Evolutionary conservation across 2,113 vertebrate genomes (phyloP).

Genomic region (Panthera tigris): DNA sequence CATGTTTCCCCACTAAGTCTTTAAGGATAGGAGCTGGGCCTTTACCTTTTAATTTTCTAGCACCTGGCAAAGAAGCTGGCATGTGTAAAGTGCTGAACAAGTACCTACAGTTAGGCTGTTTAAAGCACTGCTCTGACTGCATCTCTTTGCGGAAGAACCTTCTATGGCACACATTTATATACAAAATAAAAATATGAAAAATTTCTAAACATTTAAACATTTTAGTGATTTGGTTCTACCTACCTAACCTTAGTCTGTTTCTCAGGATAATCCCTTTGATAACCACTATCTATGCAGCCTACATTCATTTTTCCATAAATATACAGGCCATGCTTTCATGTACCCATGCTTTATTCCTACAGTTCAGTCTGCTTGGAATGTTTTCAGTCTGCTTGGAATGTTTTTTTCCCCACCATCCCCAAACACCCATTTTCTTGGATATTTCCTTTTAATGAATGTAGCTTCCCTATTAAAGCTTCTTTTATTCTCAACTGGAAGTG

Average conservation of each 20-base stretch:
- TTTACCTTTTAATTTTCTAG: constrained; percentile 12
- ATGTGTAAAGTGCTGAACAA: neutral
- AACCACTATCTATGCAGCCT: neutral
- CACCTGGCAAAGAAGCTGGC: neutral
- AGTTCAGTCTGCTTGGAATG: neutral
- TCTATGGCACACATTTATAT: constrained; percentile 16
- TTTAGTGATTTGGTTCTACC: neutral
- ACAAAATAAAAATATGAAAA: neutral
- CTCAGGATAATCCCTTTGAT: neutral
- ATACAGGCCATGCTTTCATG: neutral
- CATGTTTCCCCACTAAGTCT: neutral
- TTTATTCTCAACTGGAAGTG: neutral
- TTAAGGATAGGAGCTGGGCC: neutral
- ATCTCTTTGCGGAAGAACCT: neutral
- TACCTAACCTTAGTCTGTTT: neutral
- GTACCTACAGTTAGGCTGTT: neutral
- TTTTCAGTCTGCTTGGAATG: neutral
- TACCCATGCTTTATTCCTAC: neutral
- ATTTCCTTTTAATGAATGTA: constrained; percentile 43
- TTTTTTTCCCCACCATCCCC: neutral
- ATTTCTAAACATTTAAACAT: neutral
- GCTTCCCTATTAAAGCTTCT: neutral
- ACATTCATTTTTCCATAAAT: neutral
- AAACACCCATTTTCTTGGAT: constrained; percentile 1
- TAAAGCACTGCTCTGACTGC: neutral